Base-by-base conservation (phyloP, 2,888 invertebrate genomes). In the Lepidochitona cinerea region DNA sequence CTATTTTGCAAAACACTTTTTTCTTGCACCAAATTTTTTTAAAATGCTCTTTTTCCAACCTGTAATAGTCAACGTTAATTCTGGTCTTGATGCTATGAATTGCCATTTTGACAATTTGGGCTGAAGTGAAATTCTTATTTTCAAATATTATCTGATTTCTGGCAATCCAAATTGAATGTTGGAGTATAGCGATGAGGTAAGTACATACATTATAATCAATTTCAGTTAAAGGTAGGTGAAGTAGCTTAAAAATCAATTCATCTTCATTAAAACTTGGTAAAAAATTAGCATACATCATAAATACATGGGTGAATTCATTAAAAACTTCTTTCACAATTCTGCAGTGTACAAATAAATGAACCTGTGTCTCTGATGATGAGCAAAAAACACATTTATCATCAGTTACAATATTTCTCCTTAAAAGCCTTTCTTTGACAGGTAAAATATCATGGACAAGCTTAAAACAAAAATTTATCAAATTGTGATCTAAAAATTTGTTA, bases 301-400 rank as follows among this genome's bases (percentile, higher is more conserved):
- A 7, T 26, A 59, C 59, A 23, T 26, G 23, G 14, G 12, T 12
- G 29, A 59, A 59, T 59, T 59, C 59, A 23, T 59, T 23, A 59
- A 59, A 23, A 29, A 59, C 59, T 23, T 59, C 12, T 29, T 26
- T 29, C 14, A 66, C 23, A 14, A 66, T 66, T 18, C n/a, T 1
- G 37, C 66, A 66, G 14, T 66, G 23, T 1, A 66, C 66, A 37
- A 66, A 37, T 36, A 66, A 29, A n/a, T 66, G 66, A 36, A 4
- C 18, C 37, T 4, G 66, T 37, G 66, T 23, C 26, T 66, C 66
- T 36, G 35, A 35, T 18, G n/a, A 35, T 23, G 29, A 26, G 37
- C 66, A 66, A 26, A 66, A 66, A 12, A 66, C 66, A 66, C 66
- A 33, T 14, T 65, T 65, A 32, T 35, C 18, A 33, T 66, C 37